These are phyloP conservation scores for Ptilonorhynchus violaceus DNA, from an alignment of 2,113 vertebrate species.

Conservation along the genomic window DNA sequence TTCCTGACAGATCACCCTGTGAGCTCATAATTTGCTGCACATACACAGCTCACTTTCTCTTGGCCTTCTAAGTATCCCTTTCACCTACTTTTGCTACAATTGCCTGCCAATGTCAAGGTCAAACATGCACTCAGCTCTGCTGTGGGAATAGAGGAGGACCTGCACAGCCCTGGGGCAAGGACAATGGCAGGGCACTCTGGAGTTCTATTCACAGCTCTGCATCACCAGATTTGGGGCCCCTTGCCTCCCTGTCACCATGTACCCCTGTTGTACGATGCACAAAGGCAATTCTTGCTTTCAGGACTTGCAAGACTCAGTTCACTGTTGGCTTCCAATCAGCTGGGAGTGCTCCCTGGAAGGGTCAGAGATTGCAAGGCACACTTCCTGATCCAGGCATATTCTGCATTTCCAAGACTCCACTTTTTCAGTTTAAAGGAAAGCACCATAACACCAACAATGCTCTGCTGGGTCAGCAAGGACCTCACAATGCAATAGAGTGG, in stretches of 20 bases:
- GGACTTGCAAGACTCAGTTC: not conserved
- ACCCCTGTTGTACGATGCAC: accelerated
- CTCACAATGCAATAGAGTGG: not conserved
- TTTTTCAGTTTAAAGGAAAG: not conserved
- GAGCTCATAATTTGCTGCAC: not conserved
- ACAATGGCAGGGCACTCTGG: not conserved
- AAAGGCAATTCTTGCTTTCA: not conserved
- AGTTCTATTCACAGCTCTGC: not conserved
- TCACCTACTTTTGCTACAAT: not conserved
- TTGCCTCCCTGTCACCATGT: not conserved
- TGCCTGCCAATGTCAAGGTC: not conserved
- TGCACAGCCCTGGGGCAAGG: not conserved
- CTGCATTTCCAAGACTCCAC: not conserved
- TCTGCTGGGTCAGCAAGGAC: not conserved
- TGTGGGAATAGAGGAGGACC: not conserved
- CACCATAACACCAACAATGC: not conserved
- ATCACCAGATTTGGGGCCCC: not conserved
- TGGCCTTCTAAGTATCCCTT: not conserved
- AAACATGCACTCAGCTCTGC: not conserved
- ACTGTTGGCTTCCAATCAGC: not conserved
- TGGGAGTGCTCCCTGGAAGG: not conserved
- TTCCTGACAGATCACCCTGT: not conserved
- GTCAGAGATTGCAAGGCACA: not conserved
- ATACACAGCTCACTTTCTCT: not conserved
- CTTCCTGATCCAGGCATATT: not conserved